Base-by-base conservation (phyloP, 2,888 invertebrate species). In the Diaphora mendica region DNA sequence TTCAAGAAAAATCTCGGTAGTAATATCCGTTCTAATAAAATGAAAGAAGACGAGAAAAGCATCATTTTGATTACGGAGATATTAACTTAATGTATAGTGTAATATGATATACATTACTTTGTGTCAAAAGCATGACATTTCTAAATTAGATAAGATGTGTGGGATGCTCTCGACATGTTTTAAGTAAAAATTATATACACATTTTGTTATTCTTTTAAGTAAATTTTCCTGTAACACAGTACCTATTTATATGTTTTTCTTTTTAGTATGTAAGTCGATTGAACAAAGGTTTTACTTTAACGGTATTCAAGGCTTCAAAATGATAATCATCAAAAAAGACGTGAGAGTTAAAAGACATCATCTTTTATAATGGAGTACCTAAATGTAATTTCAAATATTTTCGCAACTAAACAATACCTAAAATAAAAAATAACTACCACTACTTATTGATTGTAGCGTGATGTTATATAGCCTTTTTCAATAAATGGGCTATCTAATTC, bases 21-120 rank as follows among this genome's bases (percentile, higher is more conserved):
- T n/a, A 68, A 68, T 68, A 55, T 68, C 68, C 68, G 68, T 55
- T 68, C 26, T 20, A 13, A n/a, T 13, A 8, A 55, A n/a, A 35
- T 55, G 9, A 23, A 67, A 30, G 33, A 30, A 62, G 35, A 62
- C 9, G 26, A 35, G 42, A 62, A 3, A 42, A 42, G 42, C 42
- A 30, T 44, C 44, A 48, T 26, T 44, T 33, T 70, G 23, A 70
- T 64, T 23, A 44, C 23, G 33, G 44, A 42, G 70, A 70, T 64
- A 64, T 26, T 33, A 33, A 44, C 33, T 42, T 70, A 42, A 13
- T 23, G 5, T 48, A 1, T 48, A 44, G 62, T 44, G 62, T 39
- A 0, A 35, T 35, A 64, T 64, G 66, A 20, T 2, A 67, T 23
- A 30, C 33, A 67, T 67, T 48, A 33, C 48, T 20, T 33, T 23